Percentiles rank a stretch among this genome's conserved stretches.
These are phyloP conservation scores for Hesperophylax magnus DNA, from an alignment of 1,140 invertebrate species.

Conservation along the genomic window DNA sequence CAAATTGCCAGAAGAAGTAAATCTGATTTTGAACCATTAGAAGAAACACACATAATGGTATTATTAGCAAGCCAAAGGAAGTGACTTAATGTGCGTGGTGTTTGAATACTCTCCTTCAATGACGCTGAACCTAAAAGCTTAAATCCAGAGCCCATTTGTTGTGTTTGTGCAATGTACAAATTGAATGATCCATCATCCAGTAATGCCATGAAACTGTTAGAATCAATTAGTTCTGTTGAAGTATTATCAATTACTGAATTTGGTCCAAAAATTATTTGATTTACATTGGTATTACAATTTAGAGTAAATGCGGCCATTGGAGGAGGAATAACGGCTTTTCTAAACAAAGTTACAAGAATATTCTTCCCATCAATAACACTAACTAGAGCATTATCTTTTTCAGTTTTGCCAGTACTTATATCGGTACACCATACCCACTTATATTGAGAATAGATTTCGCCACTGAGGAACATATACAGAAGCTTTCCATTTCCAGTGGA, in stretches of 20 bases:
- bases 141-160: neutral
- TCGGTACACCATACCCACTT: slow-evolving; percentile 76
- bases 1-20: slow-evolving; percentile 34
- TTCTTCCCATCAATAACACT: slow-evolving; percentile 86
- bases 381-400: slow-evolving; percentile 74
- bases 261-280: slow-evolving; percentile 75
- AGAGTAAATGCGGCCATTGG: slow-evolving; percentile 83
- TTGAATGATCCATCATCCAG: slow-evolving; percentile 55
- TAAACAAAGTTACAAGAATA: slow-evolving; percentile 82
- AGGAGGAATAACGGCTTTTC: slow-evolving; percentile 82
- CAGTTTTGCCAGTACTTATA: slow-evolving; percentile 69
- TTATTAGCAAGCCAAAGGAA: slow-evolving; percentile 47
- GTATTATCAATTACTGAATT: slow-evolving; percentile 11
- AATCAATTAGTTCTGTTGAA: slow-evolving; percentile 58
- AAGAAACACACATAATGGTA: slow-evolving; percentile 37
- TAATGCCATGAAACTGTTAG: slow-evolving; percentile 67
- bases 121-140: slow-evolving; percentile 5
- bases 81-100: slow-evolving; percentile 27
- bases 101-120: slow-evolving; percentile 1
- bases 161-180: slow-evolving; percentile 27
- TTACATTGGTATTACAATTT: slow-evolving; percentile 70
- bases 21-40: neutral
- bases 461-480: slow-evolving; percentile 73
- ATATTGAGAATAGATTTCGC: slow-evolving; percentile 73
- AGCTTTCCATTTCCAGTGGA: slow-evolving; percentile 70